phyloP scores from a whole-genome alignment of 1,140 invertebrate species.

The Magallana angulata region DNA sequence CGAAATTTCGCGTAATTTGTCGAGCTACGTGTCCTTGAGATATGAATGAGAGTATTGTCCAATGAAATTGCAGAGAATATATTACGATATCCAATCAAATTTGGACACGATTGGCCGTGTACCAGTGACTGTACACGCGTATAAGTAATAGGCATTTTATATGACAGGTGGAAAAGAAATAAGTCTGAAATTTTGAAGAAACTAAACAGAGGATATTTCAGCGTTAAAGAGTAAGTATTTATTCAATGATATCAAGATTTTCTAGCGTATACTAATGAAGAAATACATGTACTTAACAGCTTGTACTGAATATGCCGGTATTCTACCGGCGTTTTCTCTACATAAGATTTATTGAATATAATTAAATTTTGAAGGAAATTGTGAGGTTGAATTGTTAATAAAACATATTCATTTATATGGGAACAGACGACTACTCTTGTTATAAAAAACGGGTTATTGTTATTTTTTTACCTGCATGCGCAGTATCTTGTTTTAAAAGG shows the following conservation, averaged over 20 bases:
- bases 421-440: too few species aligned
- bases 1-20: conserved; percentile 40
- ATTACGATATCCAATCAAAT: conserved; percentile 38
- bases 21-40: conserved; percentile 38
- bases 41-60: conserved; percentile 35
- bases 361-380: too few species aligned
- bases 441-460: too few species aligned
- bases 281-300: not conserved
- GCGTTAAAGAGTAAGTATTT: not conserved
- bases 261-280: not conserved
- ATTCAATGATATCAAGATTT: not conserved
- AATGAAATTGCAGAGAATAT: conserved; percentile 23
- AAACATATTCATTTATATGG: too few species aligned
- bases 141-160: not conserved
- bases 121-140: not conserved
- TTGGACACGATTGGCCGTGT: conserved; percentile 23
- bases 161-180: conserved; percentile 40
- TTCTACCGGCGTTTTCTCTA: conserved; percentile 13
- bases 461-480: too few species aligned
- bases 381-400: too few species aligned
- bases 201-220: not conserved
- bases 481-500: too few species aligned
- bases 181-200: not conserved
- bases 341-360: not conserved
- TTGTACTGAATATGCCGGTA: not conserved